Conservation (phyloP, 2,113 vertebrate species). For the Epinephelus fuscoguttatus region DNA sequence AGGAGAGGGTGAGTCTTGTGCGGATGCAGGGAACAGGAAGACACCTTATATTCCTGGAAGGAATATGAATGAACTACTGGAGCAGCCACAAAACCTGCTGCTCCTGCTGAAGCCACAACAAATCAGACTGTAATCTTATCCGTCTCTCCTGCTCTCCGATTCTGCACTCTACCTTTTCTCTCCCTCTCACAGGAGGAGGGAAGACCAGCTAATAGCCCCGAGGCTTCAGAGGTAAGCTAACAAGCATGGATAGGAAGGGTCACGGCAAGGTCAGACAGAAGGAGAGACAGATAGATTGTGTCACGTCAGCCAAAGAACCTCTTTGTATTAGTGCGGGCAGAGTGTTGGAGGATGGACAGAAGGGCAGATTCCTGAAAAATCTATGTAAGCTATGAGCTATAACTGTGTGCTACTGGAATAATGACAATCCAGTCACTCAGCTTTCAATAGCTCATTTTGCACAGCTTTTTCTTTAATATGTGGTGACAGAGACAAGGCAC, state of each 20-base stretch:
- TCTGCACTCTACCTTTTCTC: not conserved
- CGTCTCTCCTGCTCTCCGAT: not conserved
- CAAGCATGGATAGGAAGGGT: constrained; percentile 56
- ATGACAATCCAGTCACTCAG: not conserved
- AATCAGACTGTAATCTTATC: constrained; percentile 34
- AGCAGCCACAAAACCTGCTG: constrained; percentile 14
- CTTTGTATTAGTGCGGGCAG: constrained; percentile 32
- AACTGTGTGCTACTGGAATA: not conserved
- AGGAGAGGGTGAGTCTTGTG: constrained; percentile 2
- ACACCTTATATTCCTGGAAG: constrained; percentile 15
- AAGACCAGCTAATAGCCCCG: constrained; percentile 44
- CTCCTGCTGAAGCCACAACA: constrained; percentile 36
- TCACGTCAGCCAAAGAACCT: constrained; percentile 25
- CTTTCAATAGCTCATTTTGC: constrained; percentile 3
- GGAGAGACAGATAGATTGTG: constrained; percentile 34
- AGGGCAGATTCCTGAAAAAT: constrained; percentile 12
- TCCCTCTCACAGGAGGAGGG: not conserved
- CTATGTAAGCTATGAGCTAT: not conserved
- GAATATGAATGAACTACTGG: constrained; percentile 35
- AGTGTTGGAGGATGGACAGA: constrained; percentile 20
- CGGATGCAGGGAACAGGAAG: constrained; percentile 21
- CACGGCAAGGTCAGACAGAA: constrained; percentile 54
- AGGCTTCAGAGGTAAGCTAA: constrained; percentile 77
- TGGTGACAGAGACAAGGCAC: not conserved
- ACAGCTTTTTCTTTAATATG: constrained; percentile 9